Evolutionary conservation across 2,113 vertebrate genomes (phyloP).

Genomic region (Rhea pennata): DNA sequence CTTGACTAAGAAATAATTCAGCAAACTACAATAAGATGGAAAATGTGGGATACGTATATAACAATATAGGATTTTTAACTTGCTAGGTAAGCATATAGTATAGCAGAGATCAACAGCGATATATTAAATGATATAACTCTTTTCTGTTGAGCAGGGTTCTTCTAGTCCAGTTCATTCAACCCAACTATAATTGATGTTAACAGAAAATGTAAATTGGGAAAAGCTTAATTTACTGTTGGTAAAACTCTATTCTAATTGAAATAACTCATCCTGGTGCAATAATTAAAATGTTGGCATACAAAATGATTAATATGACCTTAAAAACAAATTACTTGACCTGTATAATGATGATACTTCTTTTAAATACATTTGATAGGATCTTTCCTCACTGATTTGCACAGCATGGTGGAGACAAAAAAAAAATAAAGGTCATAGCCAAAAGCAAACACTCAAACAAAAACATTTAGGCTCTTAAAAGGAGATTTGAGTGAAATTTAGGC

Average conservation of each 20-base stretch:
- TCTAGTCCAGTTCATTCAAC: neutral
- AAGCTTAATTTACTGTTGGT: neutral
- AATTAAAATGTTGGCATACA: conserved; percentile 31
- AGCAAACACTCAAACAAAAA: neutral
- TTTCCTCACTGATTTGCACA: neutral
- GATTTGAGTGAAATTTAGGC: neutral
- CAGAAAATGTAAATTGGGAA: conserved; percentile 26
- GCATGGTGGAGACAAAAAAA: neutral
- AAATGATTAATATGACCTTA: conserved; percentile 45
- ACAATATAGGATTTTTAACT: neutral
- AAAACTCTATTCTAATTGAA: conserved; percentile 45
- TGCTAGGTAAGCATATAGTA: neutral
- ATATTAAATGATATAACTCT: neutral
- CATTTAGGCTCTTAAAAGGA: neutral
- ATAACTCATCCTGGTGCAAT: conserved; percentile 2
- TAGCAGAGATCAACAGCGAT: neutral
- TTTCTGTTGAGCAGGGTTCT: neutral
- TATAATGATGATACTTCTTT: neutral
- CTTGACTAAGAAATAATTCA: conserved; percentile 9
- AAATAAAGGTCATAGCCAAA: neutral
- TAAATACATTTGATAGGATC: neutral
- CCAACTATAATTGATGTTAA: conserved; percentile 31
- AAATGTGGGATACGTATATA: neutral
- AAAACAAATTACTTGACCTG: conserved; percentile 44
- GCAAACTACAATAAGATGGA: neutral